Base-by-base conservation (phyloP, 1,140 invertebrate genomes). In the Bombus ignitus region DNA sequence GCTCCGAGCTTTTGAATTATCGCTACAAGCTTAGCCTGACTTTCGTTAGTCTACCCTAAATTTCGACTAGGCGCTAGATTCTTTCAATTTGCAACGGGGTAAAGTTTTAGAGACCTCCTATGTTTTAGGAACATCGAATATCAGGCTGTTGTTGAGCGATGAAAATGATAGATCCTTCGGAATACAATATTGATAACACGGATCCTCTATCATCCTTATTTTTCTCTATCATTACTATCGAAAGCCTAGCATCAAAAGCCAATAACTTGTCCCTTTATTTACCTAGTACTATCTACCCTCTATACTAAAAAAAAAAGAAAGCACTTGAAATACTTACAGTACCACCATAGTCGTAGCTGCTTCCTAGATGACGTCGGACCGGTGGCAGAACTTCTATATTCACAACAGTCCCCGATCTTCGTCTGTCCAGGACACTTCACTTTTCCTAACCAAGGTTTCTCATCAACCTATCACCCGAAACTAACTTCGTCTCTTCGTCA, bases 311-410 rank as follows among this genome's bases (percentile, higher is more conserved):
- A 13, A 8, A 12, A 3, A n/a, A 4, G 1, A 39, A n/a, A 44
- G 35, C 9, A 10, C 25, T 9, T n/a, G 25, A 32, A 32, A 81
- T 95, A 94, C 94, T 92, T 87, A 95, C 94, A 94, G 85, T 83
- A 95, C 94, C 89, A 95, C 94, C 94, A 95, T 95, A 94, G 92
- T 95, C 91, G 92, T 91, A 76, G 83, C 59, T 94, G 84, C 89
- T 91, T 89, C 87, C 75, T 83, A 75, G 88, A 89, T 72, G 86
- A 81, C 85, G 82, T 85, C 28, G 42, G 53, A 71, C 83, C 83
- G 84, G 72, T 88, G 32, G 37, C 81, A 75, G 57, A 28, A 32
- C 37, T 5, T 15, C 9, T n/a, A 39, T n/a, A n/a, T 25, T 68
- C 81, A 65, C 62, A 73, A 81, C 25, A 13, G 35, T 59, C 47